These are phyloP conservation scores for Theristicus caerulescens DNA, from an alignment of 2,113 vertebrate genomes.

Conservation along the genomic window DNA sequence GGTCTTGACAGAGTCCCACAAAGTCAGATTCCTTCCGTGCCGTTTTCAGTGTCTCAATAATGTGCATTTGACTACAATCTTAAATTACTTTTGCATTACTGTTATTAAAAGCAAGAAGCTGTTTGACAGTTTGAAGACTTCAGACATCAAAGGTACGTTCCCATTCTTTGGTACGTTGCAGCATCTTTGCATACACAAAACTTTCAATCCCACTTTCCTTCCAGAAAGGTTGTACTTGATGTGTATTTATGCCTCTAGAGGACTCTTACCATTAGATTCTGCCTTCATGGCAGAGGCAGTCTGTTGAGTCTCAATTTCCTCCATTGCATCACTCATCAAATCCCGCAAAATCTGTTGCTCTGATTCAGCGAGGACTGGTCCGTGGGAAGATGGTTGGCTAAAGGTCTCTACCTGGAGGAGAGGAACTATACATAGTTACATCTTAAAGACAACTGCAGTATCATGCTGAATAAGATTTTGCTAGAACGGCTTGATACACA, in stretches of 20 bases:
- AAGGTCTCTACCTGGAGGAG: slow-evolving; percentile 77
- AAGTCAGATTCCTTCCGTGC: background rate
- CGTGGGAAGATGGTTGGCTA: slow-evolving; percentile 72
- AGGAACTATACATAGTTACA: background rate
- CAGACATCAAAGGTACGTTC: fast-evolving
- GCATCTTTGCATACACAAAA: background rate
- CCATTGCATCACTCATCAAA: slow-evolving; percentile 98
- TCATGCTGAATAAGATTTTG: background rate
- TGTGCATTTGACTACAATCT: background rate
- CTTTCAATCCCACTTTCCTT: background rate
- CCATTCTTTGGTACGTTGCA: background rate
- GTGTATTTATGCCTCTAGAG: background rate
- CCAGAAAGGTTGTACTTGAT: background rate
- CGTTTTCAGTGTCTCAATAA: background rate
- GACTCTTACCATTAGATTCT: slow-evolving; percentile 81
- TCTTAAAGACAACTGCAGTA: background rate
- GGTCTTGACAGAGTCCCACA: background rate
- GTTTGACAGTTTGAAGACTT: background rate
- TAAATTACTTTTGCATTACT: background rate
- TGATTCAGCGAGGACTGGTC: slow-evolving; percentile 85
- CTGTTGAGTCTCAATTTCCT: slow-evolving; percentile 86
- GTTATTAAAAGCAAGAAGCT: background rate
- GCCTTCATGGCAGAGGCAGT: slow-evolving; percentile 19
- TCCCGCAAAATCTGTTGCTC: slow-evolving; percentile 94
- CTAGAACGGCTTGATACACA: background rate